These are phyloP conservation scores for Pangasius macronema DNA, from an alignment of 2,797 vertebrate species.

Conservation along the genomic window DNA sequence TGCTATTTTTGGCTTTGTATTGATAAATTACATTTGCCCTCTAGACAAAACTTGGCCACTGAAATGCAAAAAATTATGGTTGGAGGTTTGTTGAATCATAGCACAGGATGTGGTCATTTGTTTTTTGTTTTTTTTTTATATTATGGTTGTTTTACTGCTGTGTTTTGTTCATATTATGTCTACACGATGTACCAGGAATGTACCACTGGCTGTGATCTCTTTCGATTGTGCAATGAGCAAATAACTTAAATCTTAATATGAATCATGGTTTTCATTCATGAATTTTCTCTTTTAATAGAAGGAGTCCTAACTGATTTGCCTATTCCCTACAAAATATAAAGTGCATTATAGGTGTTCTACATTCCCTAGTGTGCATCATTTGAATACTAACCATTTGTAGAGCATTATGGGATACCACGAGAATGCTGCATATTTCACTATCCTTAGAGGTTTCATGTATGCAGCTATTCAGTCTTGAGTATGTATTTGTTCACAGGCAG, in stretches of 20 bases:
- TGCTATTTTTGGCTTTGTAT: constrained; percentile 5
- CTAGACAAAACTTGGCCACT: constrained; percentile 37
- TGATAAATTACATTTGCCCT: constrained; percentile 17
- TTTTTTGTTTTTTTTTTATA: not conserved
- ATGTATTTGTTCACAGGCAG: not conserved
- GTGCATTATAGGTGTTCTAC: not conserved
- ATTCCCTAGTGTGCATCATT: not conserved
- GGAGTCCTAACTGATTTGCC: not conserved
- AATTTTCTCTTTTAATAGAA: not conserved
- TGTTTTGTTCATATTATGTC: constrained; percentile 14
- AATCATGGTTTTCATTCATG: not conserved
- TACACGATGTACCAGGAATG: not conserved
- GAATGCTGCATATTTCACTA: not conserved
- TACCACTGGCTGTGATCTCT: not conserved
- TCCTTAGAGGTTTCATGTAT: not conserved
- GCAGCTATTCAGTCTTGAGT: not conserved
- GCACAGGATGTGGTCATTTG: constrained; percentile 44
- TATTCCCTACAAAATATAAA: not conserved
- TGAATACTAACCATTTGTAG: not conserved
- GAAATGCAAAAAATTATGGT: constrained; percentile 41
- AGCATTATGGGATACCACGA: not conserved
- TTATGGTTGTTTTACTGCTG: constrained; percentile 8
- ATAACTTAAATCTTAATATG: not conserved
- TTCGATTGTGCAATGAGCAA: not conserved
- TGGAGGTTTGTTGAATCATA: constrained; percentile 25